Evolutionary conservation across 2,888 invertebrate genomes (phyloP), one percentile per base, ranked within the genome.

Genomic region (Andrena trimmerana): DNA sequence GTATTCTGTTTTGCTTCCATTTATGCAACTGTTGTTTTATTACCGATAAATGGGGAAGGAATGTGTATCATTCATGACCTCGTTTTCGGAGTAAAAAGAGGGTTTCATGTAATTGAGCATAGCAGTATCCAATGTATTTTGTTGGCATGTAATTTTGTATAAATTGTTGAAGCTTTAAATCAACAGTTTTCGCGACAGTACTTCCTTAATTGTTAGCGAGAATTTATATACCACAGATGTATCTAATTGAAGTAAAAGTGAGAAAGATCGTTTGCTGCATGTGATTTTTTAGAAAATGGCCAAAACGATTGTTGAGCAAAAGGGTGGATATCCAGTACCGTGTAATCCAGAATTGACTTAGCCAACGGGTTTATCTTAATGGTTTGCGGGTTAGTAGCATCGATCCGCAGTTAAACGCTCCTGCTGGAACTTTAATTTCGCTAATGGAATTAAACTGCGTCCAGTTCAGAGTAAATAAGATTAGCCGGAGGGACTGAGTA

Each of bases 401-500:
- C 86, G 86, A 84, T 68, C 77, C 67, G 69, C 71, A 65, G 83
- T 86, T 84, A 86, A 84, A 86, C 57, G 75, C 36, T 74, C 62
- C 63, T 52, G 68, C 67, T 75, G 42, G 77, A 78, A 78, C 87
- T 81, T 86, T 78, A 84, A 84, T 86, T 86, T 86, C 70, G 81
- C 75, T 86, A 86, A 86, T 86, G 86, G 86, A 86, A 86, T 84
- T 86, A 78, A 84, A 86, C 74, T 71, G 63, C 73, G 77, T 83
- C 52, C 78, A 57, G 67, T 78, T 8, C 65, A 24, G 57, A 52
- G 65, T 65, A 81, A 83, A 83, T 83, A 83, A 83, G 83, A 83
- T 83, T 71, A 83, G 70, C 65, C 65, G 36, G 42, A 60, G 0
- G 54, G 36, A n/a, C 59, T 33, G 20, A 68, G 74, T 74, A 67